A percentile compares a stretch with the other conserved stretches of the same genome.
Evolutionary conservation across 2,888 invertebrate genomes (phyloP).

Genomic region (Automeris io): DNA sequence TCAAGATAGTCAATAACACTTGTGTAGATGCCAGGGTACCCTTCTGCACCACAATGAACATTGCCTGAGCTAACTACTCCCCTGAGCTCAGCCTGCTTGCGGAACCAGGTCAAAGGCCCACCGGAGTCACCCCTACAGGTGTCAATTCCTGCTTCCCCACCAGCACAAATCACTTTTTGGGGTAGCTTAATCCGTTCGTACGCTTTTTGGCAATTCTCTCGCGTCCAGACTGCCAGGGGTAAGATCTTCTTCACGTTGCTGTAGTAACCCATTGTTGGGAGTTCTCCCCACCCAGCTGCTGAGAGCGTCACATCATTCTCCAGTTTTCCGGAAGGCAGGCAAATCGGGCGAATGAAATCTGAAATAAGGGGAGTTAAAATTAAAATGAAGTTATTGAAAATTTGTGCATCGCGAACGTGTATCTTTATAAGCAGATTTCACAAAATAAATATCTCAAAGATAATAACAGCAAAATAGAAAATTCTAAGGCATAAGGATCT

Average conservation of each 20-base stretch:
- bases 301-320: conserved; percentile 19
- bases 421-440: no score
- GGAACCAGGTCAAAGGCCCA: conserved; percentile 31
- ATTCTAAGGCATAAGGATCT: no score
- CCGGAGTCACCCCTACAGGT: conserved; percentile 46
- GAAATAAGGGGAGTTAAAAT: no score
- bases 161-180: conserved; percentile 35
- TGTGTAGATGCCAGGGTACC: conserved; percentile 39
- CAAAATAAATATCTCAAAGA: no score
- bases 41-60: conserved; percentile 29
- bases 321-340: conserved; percentile 27
- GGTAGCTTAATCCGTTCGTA: conserved; percentile 23
- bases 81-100: conserved; percentile 24
- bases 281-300: conserved; percentile 36
- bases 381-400: no score
- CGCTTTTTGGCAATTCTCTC: conserved; percentile 20
- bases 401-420: no score
- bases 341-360: conserved; percentile 44
- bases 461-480: no score
- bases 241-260: conserved; percentile 33
- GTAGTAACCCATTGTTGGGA: conserved; percentile 19
- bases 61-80: conserved; percentile 38
- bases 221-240: conserved; percentile 25
- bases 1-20: conserved; percentile 28
- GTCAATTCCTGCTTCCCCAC: conserved; percentile 32